Evolutionary conservation across 2,113 vertebrate species (phyloP), one percentile per base, ranked within the genome.

Genomic region (Circaetus gallicus): DNA sequence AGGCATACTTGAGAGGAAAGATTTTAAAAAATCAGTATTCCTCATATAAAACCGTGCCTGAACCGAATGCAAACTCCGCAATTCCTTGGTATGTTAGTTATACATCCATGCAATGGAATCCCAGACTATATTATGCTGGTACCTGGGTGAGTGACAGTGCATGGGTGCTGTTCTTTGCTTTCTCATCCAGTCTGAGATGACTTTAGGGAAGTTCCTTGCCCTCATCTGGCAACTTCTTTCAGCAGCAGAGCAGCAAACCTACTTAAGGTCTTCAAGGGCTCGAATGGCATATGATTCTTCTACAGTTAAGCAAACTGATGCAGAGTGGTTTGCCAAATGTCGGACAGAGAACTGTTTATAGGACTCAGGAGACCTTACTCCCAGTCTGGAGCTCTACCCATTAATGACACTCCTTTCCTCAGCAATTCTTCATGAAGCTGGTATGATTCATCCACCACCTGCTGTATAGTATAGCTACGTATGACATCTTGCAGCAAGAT

Each of bases 101-200:
- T 13, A 17, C 1, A 7, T 10, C 36, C 2, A 4, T 11, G 17
- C 7, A 72, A 29, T 10, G 4, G 38, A 19, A 61, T 43, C 25
- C 32, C 42, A 67, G 56, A 32, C 5, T 76, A 24, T 7, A 16
- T 50, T 70, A 24, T 26, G 3, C 13, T 29, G 9, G 9, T 38
- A 34, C 5, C 9, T 52, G 19, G 6, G 9, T 0, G 0, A 61
- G 4, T 34, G 47, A 24, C 5, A 56, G 11, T 11, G 5, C 9
- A 18, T 1, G 2, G 8, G 5, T 38, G 16, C 4, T 13, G 4
- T 38, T 40, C 42, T 84, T 84, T 49, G 14, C 8, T 71, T 84
- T 52, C 26, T 73, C 19, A 50, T 25, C 38, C 34, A 9, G 6
- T 50, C 55, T 71, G n/a, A 84, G 31, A 10, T 4, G 6, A 78